Evolutionary conservation across 2,113 vertebrate species (phyloP), one percentile per base, ranked within the genome.

Genomic region (Mystacornis crossleyi): DNA sequence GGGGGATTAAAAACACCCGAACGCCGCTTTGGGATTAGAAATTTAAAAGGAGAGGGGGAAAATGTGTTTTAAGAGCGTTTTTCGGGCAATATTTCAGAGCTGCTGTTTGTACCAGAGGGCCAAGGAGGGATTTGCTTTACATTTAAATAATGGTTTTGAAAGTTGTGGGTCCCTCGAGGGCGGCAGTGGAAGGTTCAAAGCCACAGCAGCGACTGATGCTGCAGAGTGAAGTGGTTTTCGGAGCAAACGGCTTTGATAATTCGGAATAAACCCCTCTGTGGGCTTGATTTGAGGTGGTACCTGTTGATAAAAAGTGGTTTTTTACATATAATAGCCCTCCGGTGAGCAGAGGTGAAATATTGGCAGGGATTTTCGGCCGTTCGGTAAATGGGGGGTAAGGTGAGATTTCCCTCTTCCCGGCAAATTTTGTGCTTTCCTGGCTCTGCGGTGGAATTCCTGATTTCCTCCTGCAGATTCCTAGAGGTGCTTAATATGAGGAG

Each of bases 401-500:
- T 40, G 50, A 55, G 8, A n/a, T 73, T 73, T n/a, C 21, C 9
- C 9, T 73, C 64, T 47, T 54, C 26, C 16, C 24, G 66, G 31
- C 3, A 3, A 13, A 2, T 71, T 51, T 50, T n/a, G 43, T 24
- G 43, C 34, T 69, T 42, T 70, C 24, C 38, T 42, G 55, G 45
- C 31, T 36, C 42, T 47, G 64, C 33, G 2, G 40, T 45, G 48
- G 40, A 18, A 54, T 28, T 38, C 40, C 58, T 15, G 58, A 18
- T 38, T 62, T 38, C 47, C 47, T 62, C 26, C 67, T 34, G 45
- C 31, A 36, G 31, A 16, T 31, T 53, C 38, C 33, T 15, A 25
- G 45, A 25, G 47, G 12, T 43, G 25, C 20, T 61, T 6, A 4
- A 26, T 3, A 16, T 0, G 8, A 18, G 3, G 10, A 33, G 26